Evolutionary conservation across 2,888 invertebrate genomes (phyloP).

Genomic region (Drosophila greeni): DNA sequence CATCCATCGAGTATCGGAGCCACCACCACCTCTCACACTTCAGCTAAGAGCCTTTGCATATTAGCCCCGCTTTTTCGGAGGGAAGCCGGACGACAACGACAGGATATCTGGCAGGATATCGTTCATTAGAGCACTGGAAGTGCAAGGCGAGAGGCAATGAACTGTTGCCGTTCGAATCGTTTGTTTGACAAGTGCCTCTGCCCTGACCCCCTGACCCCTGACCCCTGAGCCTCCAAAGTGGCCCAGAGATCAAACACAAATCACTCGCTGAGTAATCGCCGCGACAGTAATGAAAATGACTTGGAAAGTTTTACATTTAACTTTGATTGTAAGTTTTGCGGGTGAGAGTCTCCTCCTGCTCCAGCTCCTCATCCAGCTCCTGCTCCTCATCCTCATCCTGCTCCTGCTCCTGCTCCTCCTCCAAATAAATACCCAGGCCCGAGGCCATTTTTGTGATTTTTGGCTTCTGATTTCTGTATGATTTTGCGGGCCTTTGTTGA

Average conservation of each 20-base stretch:
- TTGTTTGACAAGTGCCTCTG: slow-evolving; percentile 25
- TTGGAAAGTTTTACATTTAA: slow-evolving; percentile 38
- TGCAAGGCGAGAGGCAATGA: slow-evolving; percentile 31
- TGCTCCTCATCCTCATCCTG: no score
- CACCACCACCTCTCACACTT: slow-evolving; percentile 25
- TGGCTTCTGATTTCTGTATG: slow-evolving; percentile 42
- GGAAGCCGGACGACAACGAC: slow-evolving; percentile 28
- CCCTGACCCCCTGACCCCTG: neutral
- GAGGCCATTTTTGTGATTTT: slow-evolving; percentile 40
- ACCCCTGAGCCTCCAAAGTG: slow-evolving; percentile 9
- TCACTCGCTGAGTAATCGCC: slow-evolving; percentile 42
- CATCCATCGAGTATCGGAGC: slow-evolving; percentile 4
- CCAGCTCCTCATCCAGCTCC: no score
- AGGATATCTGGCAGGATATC: slow-evolving; percentile 54
- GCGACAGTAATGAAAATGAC: slow-evolving; percentile 37
- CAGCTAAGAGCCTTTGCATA: slow-evolving; percentile 44
- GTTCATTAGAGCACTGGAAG: slow-evolving; percentile 49
- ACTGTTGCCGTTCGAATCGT: slow-evolving; percentile 34
- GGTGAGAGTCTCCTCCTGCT: neutral
- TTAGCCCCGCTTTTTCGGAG: slow-evolving; percentile 26
- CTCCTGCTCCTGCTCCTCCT: neutral
- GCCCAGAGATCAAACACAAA: slow-evolving; percentile 49
- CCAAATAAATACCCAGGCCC: slow-evolving; percentile 17
- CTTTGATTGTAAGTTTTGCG: slow-evolving; percentile 43
- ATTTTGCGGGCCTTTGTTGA: slow-evolving; percentile 37